Evolutionary conservation across 2,888 invertebrate genomes (phyloP).

Genomic region (Andricus quercusramuli): DNA sequence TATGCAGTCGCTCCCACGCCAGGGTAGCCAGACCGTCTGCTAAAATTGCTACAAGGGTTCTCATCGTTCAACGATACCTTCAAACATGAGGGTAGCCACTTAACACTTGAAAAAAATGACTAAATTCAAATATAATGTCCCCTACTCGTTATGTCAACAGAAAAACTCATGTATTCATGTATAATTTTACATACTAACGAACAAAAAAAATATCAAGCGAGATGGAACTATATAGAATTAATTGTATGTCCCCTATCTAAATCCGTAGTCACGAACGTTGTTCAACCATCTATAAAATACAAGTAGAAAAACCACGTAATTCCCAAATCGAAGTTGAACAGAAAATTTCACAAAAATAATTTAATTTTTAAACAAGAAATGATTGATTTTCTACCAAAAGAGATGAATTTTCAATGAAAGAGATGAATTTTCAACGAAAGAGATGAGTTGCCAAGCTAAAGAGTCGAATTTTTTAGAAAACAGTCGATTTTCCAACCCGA

Average conservation of each 20-base stretch:
- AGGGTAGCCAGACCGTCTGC: constrained; percentile 66
- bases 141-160: background rate
- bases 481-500: no score
- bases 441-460: no score
- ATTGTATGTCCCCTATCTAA: background rate
- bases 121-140: constrained; percentile 4
- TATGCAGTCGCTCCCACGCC: constrained; percentile 74
- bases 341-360: no score
- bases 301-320: background rate
- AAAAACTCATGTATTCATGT: background rate
- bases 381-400: no score
- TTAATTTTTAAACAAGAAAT: no score
- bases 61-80: constrained; percentile 61
- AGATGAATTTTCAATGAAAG: no score
- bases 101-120: background rate
- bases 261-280: background rate
- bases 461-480: no score
- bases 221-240: background rate
- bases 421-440: no score
- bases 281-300: background rate
- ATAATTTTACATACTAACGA: background rate
- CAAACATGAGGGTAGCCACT: constrained; percentile 18
- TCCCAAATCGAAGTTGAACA: background rate
- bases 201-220: background rate
- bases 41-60: constrained; percentile 71